Percentiles rank a stretch among this genome's conserved stretches.
These are phyloP conservation scores for Halcyon badia DNA, from an alignment of 2,797 vertebrate species.

Conservation along the genomic window DNA sequence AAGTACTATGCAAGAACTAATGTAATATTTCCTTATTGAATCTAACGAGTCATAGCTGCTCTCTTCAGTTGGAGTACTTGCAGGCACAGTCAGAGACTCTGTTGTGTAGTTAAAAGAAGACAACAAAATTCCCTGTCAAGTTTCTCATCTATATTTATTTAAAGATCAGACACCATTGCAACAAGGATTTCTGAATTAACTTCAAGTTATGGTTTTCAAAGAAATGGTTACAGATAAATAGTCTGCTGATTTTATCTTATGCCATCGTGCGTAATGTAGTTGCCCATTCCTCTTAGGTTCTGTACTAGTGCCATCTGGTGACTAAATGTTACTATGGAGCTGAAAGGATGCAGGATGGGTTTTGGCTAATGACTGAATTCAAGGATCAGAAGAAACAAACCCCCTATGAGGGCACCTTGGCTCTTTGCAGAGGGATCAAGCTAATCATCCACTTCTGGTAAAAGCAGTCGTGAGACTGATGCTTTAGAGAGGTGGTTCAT, in stretches of 20 bases:
- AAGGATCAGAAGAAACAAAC: neutral
- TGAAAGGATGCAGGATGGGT: neutral
- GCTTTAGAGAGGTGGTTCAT: neutral
- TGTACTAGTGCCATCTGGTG: constrained; percentile 61
- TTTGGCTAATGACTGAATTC: neutral
- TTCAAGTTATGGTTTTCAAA: neutral
- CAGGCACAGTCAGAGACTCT: neutral
- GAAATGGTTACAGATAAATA: neutral
- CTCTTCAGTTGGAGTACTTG: neutral
- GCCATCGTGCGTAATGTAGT: accelerated
- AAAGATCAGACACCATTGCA: neutral
- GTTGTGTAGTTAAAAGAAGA: neutral
- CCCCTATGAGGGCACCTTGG: neutral
- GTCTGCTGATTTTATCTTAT: accelerated
- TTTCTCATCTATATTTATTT: neutral
- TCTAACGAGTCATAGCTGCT: neutral
- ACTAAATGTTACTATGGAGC: neutral
- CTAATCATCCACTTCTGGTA: neutral
- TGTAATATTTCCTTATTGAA: neutral
- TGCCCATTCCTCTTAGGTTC: neutral
- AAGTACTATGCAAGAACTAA: neutral
- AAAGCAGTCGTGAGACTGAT: neutral
- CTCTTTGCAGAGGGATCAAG: neutral
- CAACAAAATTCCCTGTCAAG: neutral
- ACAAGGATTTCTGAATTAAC: neutral